Evolutionary conservation across 1,140 invertebrate species (phyloP), one percentile per base, ranked within the genome.

Genomic region (Drosophila paulistorum): DNA sequence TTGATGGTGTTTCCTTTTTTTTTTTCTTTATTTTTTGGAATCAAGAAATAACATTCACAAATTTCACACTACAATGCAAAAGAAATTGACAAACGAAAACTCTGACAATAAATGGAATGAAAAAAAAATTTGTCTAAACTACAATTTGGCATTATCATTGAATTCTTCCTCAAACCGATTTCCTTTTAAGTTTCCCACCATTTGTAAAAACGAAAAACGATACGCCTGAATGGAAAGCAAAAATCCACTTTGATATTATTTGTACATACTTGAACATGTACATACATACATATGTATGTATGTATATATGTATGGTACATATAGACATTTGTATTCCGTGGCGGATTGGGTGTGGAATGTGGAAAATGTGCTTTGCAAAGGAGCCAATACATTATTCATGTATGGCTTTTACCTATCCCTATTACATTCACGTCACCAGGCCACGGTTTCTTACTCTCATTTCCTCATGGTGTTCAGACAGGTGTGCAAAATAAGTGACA

Each of bases 401-500:
- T 67, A 70, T 69, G 68, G 65, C 68, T 76, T 62, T 61, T 20
- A 51, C 64, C 39, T 69, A 41, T 39, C 30, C 30, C 30, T 30
- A 30, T 30, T 30, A 30, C 30, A 30, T 30, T 30, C 42, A 39
- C 10, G 10, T n/a, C 9, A 37, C 35, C 35, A 37, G 7, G 35
- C 35, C 35, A 37, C 10, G 10, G 20, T 37, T 45, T 6, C 33
- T 17, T 13, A 20, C 10, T 20, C 45, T 51, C 45, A 51, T 33
- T 14, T 17, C 17, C 33, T 51, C 37, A 13, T 39, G 48, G 17
- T 82, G 81, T 65, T 59, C 82, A 86, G 82, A 82, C 75, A 85
- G 82, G 82, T 85, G 82, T 86, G 82, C 82, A 86, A 86, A 85
- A 86, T 85, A 86, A 60, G 79, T 79, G 82, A 77, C 75, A 73